phyloP scores from a whole-genome alignment of 2,797 vertebrate species.

The Thaleichthys pacificus region DNA sequence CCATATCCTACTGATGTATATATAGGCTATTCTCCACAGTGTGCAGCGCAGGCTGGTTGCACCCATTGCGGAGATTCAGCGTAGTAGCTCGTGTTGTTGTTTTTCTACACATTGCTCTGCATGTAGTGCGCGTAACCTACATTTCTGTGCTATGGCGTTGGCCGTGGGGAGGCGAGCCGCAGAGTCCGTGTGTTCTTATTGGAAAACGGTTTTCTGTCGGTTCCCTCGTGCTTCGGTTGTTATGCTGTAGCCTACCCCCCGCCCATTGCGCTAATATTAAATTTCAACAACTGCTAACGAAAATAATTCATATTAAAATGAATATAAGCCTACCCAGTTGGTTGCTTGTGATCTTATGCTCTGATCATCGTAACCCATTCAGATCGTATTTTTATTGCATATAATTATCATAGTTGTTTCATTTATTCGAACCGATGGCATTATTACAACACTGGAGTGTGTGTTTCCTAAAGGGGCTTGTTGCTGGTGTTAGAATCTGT shows the following conservation, averaged over 20 bases:
- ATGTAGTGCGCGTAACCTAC: conserved; percentile 76
- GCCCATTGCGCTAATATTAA: conserved; percentile 31
- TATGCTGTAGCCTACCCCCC: conserved; percentile 40
- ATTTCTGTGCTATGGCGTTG: conserved; percentile 64
- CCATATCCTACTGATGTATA: too few species aligned
- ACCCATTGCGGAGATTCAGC: conserved; percentile 56
- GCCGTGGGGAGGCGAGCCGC: conserved; percentile 62
- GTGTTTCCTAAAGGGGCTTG: neutral
- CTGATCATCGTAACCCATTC: too few species aligned
- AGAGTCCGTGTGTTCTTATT: conserved; percentile 55
- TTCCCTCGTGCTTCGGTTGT: conserved; percentile 70
- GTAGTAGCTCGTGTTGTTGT: conserved; percentile 68
- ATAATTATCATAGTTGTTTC: too few species aligned
- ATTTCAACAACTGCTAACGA: neutral
- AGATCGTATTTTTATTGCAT: too few species aligned
- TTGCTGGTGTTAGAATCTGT: neutral
- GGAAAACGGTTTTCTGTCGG: conserved; percentile 57
- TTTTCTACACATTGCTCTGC: conserved; percentile 71
- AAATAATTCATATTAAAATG: neutral
- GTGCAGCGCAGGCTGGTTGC: conserved; percentile 61
- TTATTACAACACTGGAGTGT: neutral
- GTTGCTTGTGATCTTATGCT: too few species aligned
- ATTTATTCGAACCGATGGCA: too few species aligned
- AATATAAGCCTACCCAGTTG: too few species aligned
- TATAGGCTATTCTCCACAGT: conserved; percentile 7